A percentile compares a stretch with the other conserved stretches of the same genome.
Evolutionary conservation across 1,140 invertebrate genomes (phyloP).

Genomic region (Pomacea maculata): DNA sequence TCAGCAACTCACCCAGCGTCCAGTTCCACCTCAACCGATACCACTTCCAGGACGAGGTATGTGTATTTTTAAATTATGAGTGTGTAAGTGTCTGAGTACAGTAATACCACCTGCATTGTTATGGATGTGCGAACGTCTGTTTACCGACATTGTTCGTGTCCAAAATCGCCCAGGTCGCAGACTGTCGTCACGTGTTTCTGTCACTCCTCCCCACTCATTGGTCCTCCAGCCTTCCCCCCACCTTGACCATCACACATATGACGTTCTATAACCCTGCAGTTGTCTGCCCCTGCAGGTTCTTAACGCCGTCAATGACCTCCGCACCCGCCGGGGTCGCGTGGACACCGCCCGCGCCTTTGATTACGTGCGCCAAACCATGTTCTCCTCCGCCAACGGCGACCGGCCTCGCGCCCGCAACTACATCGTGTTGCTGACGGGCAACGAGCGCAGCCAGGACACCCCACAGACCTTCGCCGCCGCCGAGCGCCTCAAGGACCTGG

Average conservation of each 20-base stretch:
- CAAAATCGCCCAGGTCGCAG: too few relatives aligned
- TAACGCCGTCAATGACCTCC: not conserved
- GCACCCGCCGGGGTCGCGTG: slow-evolving; percentile 26
- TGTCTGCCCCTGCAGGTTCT: slow-evolving; percentile 7
- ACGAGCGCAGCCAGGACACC: slow-evolving; percentile 39
- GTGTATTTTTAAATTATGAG: too few relatives aligned
- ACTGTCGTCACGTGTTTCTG: too few relatives aligned
- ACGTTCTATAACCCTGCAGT: too few relatives aligned
- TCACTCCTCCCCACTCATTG: too few relatives aligned
- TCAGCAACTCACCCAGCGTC: slow-evolving; percentile 35
- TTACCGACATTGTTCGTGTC: too few relatives aligned
- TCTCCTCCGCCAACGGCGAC: slow-evolving; percentile 50
- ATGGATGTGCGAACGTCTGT: too few relatives aligned
- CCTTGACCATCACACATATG: too few relatives aligned
- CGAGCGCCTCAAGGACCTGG: slow-evolving; percentile 37
- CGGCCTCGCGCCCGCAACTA: slow-evolving; percentile 52
- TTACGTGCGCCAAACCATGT: slow-evolving; percentile 48
- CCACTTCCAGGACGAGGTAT: slow-evolving; percentile 35
- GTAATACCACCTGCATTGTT: too few relatives aligned
- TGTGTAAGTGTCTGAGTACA: too few relatives aligned
- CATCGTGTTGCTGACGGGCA: slow-evolving; percentile 50
- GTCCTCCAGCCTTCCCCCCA: too few relatives aligned
- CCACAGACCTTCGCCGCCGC: slow-evolving; percentile 34
- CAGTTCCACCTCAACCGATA: slow-evolving; percentile 56
- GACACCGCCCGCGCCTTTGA: slow-evolving; percentile 50